Percentiles rank a stretch among this genome's conserved stretches.
These are phyloP conservation scores for Himalopsyche phryganea DNA, from an alignment of 1,140 invertebrate species.

Conservation along the genomic window DNA sequence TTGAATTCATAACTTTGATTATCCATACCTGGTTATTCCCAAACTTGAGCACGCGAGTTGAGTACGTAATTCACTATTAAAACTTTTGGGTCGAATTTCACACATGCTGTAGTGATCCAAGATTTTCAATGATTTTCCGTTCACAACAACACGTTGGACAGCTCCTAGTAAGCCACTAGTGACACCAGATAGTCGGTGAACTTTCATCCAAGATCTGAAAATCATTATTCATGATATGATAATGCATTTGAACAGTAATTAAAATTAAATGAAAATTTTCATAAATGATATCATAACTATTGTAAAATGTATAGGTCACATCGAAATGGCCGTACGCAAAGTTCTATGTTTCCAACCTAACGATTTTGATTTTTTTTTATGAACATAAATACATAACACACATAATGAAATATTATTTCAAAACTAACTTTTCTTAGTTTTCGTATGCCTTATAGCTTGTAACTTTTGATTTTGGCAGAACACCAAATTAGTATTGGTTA, in stretches of 20 bases:
- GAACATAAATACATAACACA: too few species aligned
- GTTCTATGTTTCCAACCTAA: too few species aligned
- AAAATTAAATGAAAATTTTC: neutral
- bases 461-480: too few species aligned
- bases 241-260: too few species aligned
- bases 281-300: neutral
- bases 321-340: neutral
- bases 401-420: too few species aligned
- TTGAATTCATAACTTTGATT: too few species aligned
- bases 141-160: constrained; percentile 71
- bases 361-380: too few species aligned
- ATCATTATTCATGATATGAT: too few species aligned
- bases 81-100: constrained; percentile 21
- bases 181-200: constrained; percentile 61
- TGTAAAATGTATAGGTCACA: neutral
- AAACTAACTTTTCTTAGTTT: too few species aligned
- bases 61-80: neutral
- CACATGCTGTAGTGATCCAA: constrained; percentile 38
- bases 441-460: too few species aligned
- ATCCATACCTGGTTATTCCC: constrained; percentile 35
- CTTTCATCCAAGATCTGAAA: constrained; percentile 56
- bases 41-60: constrained; percentile 25
- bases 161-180: constrained; percentile 66
- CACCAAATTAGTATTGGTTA: too few species aligned
- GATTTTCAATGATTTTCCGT: constrained; percentile 62